Evolutionary conservation across 2,797 vertebrate species (phyloP).

Genomic region (Coreius guichenoti): DNA sequence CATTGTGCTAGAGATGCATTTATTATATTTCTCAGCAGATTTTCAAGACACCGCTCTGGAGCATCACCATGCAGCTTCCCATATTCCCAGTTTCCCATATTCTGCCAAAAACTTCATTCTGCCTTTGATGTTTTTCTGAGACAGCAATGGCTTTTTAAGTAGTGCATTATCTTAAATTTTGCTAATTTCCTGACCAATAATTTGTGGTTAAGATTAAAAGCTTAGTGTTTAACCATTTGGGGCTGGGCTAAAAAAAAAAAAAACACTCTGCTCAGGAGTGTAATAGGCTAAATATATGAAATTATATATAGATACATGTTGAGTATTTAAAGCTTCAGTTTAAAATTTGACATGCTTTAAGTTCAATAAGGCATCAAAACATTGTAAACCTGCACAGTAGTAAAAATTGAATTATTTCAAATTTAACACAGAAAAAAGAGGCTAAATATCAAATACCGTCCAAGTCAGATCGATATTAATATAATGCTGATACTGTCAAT

Average conservation of each 20-base stretch:
- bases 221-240: background rate
- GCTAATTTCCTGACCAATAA: background rate
- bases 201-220: background rate
- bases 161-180: background rate
- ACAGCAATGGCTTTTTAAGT: background rate
- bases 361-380: background rate
- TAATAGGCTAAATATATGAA: background rate
- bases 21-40: background rate
- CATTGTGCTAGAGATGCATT: too few relatives aligned
- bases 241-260: background rate
- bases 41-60: background rate
- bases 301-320: background rate
- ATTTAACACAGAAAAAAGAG: too few relatives aligned
- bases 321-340: background rate
- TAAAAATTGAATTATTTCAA: background rate
- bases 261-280: background rate
- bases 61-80: background rate
- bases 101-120: background rate
- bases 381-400: background rate
- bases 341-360: background rate
- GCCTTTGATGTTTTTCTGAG: background rate
- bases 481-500: background rate
- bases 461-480: background rate
- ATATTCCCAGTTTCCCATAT: background rate
- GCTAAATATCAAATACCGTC: background rate